Evolutionary conservation across 1,140 invertebrate species (phyloP).

Genomic region (Leptinotarsa texana): DNA sequence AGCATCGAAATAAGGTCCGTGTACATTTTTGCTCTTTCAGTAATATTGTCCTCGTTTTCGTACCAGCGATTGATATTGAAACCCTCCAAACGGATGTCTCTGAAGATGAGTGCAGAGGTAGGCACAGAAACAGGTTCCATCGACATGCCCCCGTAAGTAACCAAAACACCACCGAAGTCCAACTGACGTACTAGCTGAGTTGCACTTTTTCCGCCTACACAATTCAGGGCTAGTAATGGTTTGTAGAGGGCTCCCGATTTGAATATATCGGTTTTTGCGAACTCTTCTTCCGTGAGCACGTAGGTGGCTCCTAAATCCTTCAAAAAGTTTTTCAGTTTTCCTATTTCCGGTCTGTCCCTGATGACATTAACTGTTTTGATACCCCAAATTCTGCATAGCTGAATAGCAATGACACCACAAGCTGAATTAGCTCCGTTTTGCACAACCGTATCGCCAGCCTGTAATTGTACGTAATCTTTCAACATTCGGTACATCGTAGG

Average conservation of each 20-base stretch:
- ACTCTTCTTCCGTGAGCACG: constrained; percentile 89
- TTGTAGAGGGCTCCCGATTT: constrained; percentile 66
- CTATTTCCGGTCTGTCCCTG: constrained; percentile 76
- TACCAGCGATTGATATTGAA: constrained; percentile 79
- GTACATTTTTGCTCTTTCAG: constrained; percentile 76
- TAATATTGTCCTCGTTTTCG: constrained; percentile 80
- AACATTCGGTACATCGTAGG: constrained; percentile 95
- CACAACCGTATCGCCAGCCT: constrained; percentile 83
- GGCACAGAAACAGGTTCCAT: constrained; percentile 83
- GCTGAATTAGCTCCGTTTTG: constrained; percentile 98
- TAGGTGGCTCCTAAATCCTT: constrained; percentile 79
- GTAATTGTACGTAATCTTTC: constrained; percentile 81
- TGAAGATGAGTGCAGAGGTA: constrained; percentile 88
- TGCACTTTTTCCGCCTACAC: constrained; percentile 89
- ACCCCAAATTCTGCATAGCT: constrained; percentile 77
- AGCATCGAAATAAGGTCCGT: constrained; percentile 74
- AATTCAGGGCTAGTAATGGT: constrained; percentile 89
- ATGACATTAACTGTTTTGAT: constrained; percentile 85
- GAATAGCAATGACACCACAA: constrained; percentile 93
- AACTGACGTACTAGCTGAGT: constrained; percentile 80
- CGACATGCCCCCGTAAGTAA: constrained; percentile 98
- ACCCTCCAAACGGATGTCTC: constrained; percentile 80
- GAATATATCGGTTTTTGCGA: constrained; percentile 73
- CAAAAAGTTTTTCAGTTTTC: constrained; percentile 72
- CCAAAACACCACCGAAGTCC: constrained; percentile 73